Evolutionary conservation across 1,140 invertebrate species (phyloP).

Genomic region (Pseudoatta argentina): DNA sequence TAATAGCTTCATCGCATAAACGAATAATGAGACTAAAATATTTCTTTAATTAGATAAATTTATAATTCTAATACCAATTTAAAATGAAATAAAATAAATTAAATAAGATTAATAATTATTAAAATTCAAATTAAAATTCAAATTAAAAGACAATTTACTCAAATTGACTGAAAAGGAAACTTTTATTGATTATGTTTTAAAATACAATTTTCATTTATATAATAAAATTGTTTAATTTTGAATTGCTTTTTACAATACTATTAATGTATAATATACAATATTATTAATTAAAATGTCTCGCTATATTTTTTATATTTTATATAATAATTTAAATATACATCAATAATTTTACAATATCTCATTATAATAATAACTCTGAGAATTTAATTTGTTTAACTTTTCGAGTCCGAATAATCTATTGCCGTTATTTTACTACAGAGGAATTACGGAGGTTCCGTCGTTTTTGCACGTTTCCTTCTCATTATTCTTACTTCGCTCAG

Average conservation of each 20-base stretch:
- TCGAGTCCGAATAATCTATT: background rate
- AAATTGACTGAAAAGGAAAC: too few species aligned
- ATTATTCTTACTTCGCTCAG: constrained; percentile 43
- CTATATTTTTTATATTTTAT: background rate
- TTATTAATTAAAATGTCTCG: background rate
- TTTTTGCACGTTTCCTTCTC: constrained; percentile 29
- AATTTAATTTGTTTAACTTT: constrained; percentile 35
- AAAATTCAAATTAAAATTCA: background rate
- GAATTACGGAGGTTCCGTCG: constrained; percentile 42
- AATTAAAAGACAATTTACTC: background rate
- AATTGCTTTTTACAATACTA: background rate
- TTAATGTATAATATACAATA: background rate
- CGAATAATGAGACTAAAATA: background rate
- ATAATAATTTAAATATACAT: background rate
- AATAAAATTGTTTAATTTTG: too few species aligned
- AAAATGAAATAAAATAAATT: background rate
- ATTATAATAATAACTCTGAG: background rate
- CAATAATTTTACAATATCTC: background rate
- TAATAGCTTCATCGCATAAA: background rate
- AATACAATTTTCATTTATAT: too few species aligned
- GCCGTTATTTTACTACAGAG: constrained; percentile 14
- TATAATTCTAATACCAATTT: background rate
- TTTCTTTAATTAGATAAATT: constrained; percentile 4
- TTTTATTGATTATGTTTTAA: too few species aligned
- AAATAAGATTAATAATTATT: background rate